These are phyloP conservation scores for Gnathonemus longibarbis DNA, from an alignment of 2,113 vertebrate species.

Conservation along the genomic window DNA sequence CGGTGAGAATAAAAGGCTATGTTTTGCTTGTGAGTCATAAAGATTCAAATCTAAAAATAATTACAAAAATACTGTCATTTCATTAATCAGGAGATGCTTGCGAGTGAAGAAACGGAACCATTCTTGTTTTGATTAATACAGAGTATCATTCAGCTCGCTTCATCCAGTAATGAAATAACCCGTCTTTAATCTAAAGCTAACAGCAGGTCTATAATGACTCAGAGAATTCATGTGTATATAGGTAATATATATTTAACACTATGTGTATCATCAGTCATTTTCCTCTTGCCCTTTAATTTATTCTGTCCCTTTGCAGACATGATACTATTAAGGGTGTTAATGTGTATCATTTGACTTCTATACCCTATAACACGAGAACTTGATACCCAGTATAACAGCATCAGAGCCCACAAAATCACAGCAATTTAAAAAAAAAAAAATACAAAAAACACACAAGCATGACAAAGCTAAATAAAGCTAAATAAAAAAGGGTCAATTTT, in stretches of 20 bases:
- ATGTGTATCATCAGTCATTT: not conserved
- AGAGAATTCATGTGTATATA: not conserved
- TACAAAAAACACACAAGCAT: not conserved
- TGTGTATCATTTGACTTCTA: not conserved
- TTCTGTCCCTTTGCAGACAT: not conserved
- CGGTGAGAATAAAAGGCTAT: not conserved
- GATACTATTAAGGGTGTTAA: not conserved
- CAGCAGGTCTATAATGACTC: not conserved
- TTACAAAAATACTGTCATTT: slow-evolving; percentile 17
- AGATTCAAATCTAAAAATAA: slow-evolving; percentile 7
- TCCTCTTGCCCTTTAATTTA: not conserved
- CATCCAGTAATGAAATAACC: not conserved
- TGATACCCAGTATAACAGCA: not conserved
- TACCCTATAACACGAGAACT: not conserved
- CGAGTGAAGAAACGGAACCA: not conserved
- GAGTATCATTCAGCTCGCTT: not conserved
- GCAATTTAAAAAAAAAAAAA: not conserved
- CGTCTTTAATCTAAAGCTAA: not conserved
- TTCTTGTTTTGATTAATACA: not conserved
- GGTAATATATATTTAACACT: not conserved
- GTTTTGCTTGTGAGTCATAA: not conserved
- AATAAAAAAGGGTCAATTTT: not conserved
- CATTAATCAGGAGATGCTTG: not conserved
- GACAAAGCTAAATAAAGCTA: not conserved
- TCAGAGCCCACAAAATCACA: not conserved